Percentiles rank a stretch among this genome's conserved stretches.
Evolutionary conservation across 2,888 invertebrate species (phyloP).

Genomic region (Nomada fabriciana): DNA sequence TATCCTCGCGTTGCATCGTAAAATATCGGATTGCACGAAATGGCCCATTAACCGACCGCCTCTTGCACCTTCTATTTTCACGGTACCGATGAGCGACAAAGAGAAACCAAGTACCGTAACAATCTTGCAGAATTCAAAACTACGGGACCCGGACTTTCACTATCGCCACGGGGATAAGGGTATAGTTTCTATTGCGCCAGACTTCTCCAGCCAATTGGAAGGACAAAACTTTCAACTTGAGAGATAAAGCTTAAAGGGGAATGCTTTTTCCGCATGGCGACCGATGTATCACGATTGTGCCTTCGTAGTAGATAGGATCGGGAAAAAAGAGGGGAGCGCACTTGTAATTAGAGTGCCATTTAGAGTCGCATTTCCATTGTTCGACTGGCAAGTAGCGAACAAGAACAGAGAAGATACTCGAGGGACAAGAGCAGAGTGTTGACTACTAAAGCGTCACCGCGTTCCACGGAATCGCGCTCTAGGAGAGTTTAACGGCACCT

Average conservation of each 20-base stretch:
- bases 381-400: slow-evolving; percentile 58
- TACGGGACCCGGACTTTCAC: slow-evolving; percentile 49
- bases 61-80: neutral
- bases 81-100: slow-evolving; percentile 14
- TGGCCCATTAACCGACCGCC: slow-evolving; percentile 24
- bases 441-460: slow-evolving; percentile 51
- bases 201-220: too few relatives aligned
- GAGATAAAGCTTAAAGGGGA: neutral
- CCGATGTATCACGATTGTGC: slow-evolving; percentile 21
- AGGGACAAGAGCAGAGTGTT: slow-evolving; percentile 52
- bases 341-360: slow-evolving; percentile 63
- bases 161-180: slow-evolving; percentile 1
- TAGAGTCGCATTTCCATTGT: slow-evolving; percentile 63
- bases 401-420: slow-evolving; percentile 59
- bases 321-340: slow-evolving; percentile 21
- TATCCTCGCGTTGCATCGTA: slow-evolving; percentile 6
- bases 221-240: too few relatives aligned
- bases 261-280: neutral
- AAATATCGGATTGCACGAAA: slow-evolving; percentile 34
- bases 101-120: slow-evolving; percentile 24
- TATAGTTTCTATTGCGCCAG: neutral
- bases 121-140: slow-evolving; percentile 52
- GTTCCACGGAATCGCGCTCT: slow-evolving; percentile 11
- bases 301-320: neutral
- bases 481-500: slow-evolving; percentile 47